Evolutionary conservation across 2,113 vertebrate genomes (phyloP).

Genomic region (Peromyscus leucopus): DNA sequence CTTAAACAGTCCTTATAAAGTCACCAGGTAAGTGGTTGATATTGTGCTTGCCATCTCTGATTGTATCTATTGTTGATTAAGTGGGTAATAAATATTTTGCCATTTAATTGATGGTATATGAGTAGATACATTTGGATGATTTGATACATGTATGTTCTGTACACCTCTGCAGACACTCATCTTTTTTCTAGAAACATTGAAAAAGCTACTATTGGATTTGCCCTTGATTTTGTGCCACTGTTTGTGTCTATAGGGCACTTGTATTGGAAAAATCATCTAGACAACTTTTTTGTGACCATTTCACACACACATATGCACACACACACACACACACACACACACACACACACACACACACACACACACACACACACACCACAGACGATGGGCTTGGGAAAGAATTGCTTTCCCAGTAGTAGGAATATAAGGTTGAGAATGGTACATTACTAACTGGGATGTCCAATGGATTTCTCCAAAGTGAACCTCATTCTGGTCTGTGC

Average conservation of each 20-base stretch:
- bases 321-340: neutral
- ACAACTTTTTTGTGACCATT: neutral
- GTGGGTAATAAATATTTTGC: conserved; percentile 22
- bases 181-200: conserved; percentile 19
- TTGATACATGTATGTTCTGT: neutral
- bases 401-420: neutral
- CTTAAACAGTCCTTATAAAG: neutral
- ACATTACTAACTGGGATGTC: neutral
- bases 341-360: neutral
- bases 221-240: conserved; percentile 52
- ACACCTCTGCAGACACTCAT: neutral
- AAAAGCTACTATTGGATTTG: conserved; percentile 29
- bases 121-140: conserved; percentile 34
- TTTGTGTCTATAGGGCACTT: neutral
- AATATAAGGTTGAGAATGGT: conserved; percentile 30
- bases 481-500: neutral
- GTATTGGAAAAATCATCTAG: conserved; percentile 11
- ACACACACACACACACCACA: too few relatives aligned
- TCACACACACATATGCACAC: neutral
- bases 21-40: conserved; percentile 39
- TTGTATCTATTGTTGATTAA: conserved; percentile 59
- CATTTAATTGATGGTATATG: neutral
- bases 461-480: conserved; percentile 29
- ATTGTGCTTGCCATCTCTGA: conserved; percentile 16
- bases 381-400: neutral